Evolutionary conservation across 2,888 invertebrate species (phyloP).

Genomic region (Lycaena phlaeas): DNA sequence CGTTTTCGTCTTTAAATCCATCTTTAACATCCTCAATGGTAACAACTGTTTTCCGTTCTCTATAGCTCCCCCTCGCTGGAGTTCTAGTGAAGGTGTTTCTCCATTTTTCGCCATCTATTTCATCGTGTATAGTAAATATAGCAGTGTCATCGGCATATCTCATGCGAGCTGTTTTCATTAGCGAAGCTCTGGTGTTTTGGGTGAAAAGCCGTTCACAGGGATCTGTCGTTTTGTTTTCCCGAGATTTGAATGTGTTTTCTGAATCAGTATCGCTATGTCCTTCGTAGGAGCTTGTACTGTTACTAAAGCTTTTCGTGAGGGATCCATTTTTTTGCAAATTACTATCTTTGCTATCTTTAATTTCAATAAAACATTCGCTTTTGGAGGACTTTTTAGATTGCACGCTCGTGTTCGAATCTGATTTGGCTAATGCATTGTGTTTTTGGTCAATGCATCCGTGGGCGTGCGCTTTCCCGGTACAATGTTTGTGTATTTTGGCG

Average conservation of each 20-base stretch:
- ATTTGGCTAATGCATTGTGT: conserved; percentile 55
- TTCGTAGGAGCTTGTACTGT: conserved; percentile 77
- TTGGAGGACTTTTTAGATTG: conserved; percentile 58
- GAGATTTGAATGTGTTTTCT: conserved; percentile 60
- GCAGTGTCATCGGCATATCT: conserved; percentile 67
- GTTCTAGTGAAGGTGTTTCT: conserved; percentile 50
- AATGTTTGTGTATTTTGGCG: conserved; percentile 78
- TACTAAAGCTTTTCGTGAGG: conserved; percentile 65
- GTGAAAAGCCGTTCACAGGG: conserved; percentile 69
- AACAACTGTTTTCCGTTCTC: conserved; percentile 58
- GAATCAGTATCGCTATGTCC: conserved; percentile 79
- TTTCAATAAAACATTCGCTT: conserved; percentile 58
- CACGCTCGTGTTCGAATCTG: conserved; percentile 58
- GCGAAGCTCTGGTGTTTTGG: conserved; percentile 73
- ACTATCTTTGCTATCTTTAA: conserved; percentile 41
- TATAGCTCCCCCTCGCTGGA: conserved; percentile 51
- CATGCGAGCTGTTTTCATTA: conserved; percentile 75
- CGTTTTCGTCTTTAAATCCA: conserved; percentile 49
- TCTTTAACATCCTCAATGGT: conserved; percentile 68
- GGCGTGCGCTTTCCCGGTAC: conserved; percentile 84
- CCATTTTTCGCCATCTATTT: conserved; percentile 56
- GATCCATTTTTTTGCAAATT: conserved; percentile 36
- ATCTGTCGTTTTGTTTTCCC: conserved; percentile 47
- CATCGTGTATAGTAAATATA: conserved; percentile 44
- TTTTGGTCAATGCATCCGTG: conserved; percentile 76